Conservation (phyloP, 2,797 vertebrate species). For the Epinephelus coioides region DNA sequence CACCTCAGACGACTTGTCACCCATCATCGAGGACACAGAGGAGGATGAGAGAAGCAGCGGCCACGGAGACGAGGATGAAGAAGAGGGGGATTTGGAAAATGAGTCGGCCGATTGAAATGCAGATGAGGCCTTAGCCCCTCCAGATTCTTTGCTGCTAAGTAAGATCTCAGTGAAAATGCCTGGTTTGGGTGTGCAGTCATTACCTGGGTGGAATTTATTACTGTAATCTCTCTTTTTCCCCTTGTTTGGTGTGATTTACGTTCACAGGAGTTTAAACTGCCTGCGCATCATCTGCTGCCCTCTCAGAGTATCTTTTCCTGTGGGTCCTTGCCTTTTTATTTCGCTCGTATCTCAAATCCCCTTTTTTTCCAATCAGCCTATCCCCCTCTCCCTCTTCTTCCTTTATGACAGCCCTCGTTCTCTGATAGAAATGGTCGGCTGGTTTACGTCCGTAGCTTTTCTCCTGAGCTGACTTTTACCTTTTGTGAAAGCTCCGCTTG, state of each 20-base stretch:
- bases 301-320: slow-evolving; percentile 18
- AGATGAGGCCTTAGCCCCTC: slow-evolving; percentile 35
- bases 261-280: slow-evolving; percentile 47
- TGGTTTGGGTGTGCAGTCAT: slow-evolving; percentile 73
- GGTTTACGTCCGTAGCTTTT: slow-evolving; percentile 20
- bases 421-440: slow-evolving; percentile 2
- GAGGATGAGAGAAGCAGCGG: slow-evolving; percentile 67
- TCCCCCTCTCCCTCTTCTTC: slow-evolving; percentile 5
- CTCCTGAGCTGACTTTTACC: slow-evolving; percentile 9
- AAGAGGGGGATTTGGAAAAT: slow-evolving; percentile 50
- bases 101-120: slow-evolving; percentile 68
- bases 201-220: slow-evolving; percentile 75
- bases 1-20: slow-evolving; percentile 72
- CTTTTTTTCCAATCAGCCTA: slow-evolving; percentile 31
- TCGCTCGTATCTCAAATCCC: slow-evolving; percentile 24
- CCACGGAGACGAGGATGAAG: slow-evolving; percentile 36
- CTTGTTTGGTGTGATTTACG: slow-evolving; percentile 65
- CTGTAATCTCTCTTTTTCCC: slow-evolving; percentile 58
- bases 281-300: slow-evolving; percentile 55
- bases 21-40: slow-evolving; percentile 81
- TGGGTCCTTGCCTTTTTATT: slow-evolving; percentile 11
- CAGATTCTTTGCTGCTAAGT: slow-evolving; percentile 69
- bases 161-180: slow-evolving; percentile 72
- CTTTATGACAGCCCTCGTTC: background rate
- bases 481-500: slow-evolving; percentile 25